These are phyloP conservation scores for Parambassis ranga DNA, from an alignment of 2,797 vertebrate genomes.

Conservation along the genomic window DNA sequence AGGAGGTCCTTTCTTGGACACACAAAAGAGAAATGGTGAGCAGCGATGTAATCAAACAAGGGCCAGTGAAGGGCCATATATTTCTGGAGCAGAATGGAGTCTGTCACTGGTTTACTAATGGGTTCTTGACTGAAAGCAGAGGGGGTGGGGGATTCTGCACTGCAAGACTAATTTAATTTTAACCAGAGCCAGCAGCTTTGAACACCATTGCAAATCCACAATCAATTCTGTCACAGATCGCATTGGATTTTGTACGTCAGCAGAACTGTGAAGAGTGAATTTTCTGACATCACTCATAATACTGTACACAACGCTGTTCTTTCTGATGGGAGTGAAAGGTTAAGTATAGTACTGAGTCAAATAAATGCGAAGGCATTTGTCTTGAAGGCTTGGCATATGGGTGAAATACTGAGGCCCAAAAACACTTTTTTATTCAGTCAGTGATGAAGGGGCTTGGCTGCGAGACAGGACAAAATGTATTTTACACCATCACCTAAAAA, in stretches of 20 bases:
- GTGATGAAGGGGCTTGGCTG: background rate
- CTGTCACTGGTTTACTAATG: constrained; percentile 70
- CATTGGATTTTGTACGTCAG: constrained; percentile 12
- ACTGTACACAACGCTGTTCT: background rate
- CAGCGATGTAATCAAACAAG: constrained; percentile 67
- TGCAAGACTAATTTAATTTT: constrained; percentile 50
- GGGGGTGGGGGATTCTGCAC: constrained; percentile 21
- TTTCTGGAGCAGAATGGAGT: constrained; percentile 62
- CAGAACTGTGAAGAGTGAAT: background rate
- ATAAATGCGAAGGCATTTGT: background rate
- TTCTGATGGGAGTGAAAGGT: background rate
- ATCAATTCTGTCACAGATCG: constrained; percentile 15
- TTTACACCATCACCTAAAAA: background rate
- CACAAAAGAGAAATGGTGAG: constrained; percentile 60
- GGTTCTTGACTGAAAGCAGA: constrained; percentile 56
- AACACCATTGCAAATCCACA: constrained; percentile 29
- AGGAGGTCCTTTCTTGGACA: constrained; percentile 46
- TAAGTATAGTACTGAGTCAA: background rate
- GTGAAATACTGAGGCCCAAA: background rate
- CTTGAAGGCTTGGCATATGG: background rate
- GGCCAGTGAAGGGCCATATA: constrained; percentile 66
- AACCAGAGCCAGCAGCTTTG: constrained; percentile 32
- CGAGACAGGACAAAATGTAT: background rate
- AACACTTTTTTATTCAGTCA: background rate
- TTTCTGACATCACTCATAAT: background rate